Conservation (phyloP, 2,888 invertebrate species). For the Epsilonema sp. region DNA sequence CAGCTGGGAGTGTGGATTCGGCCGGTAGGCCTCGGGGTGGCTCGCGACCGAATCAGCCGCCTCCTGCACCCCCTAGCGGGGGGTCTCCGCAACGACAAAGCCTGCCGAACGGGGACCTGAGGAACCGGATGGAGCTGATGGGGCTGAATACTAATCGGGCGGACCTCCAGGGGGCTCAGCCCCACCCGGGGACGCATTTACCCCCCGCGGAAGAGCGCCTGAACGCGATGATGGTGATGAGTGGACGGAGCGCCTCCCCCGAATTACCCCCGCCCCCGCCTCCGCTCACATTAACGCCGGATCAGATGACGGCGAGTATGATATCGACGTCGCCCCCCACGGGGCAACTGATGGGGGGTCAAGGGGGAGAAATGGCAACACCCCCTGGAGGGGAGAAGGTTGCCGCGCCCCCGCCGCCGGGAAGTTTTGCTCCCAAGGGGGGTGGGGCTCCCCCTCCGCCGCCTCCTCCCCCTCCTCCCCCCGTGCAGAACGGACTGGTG, state of each 20-base stretch:
- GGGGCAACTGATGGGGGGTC: conserved; percentile 2
- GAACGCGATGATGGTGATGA: background rate
- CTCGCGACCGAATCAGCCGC: conserved; percentile 1
- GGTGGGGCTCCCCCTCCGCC: conserved; percentile 14
- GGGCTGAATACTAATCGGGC: background rate
- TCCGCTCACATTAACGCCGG: background rate
- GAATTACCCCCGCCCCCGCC: conserved; percentile 4
- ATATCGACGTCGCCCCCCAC: conserved; percentile 4
- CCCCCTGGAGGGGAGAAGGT: background rate
- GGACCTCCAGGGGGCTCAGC: background rate
- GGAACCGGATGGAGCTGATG: background rate
- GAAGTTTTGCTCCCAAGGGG: background rate
- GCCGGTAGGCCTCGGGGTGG: background rate
- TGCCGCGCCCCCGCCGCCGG: conserved; percentile 1
- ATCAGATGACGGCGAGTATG: background rate
- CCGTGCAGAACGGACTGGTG: background rate
- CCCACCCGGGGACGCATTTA: background rate
- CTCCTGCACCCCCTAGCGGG: conserved; percentile 1
- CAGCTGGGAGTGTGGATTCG: background rate
- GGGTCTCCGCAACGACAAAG: background rate
- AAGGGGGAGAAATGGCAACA: background rate
- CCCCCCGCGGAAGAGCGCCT: background rate
- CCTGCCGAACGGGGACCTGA: conserved; percentile 1
- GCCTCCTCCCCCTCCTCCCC: conserved; percentile 10
- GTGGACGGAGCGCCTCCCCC: background rate